These are phyloP conservation scores for Nycteola revayana DNA, from an alignment of 2,888 invertebrate species.

Conservation along the genomic window DNA sequence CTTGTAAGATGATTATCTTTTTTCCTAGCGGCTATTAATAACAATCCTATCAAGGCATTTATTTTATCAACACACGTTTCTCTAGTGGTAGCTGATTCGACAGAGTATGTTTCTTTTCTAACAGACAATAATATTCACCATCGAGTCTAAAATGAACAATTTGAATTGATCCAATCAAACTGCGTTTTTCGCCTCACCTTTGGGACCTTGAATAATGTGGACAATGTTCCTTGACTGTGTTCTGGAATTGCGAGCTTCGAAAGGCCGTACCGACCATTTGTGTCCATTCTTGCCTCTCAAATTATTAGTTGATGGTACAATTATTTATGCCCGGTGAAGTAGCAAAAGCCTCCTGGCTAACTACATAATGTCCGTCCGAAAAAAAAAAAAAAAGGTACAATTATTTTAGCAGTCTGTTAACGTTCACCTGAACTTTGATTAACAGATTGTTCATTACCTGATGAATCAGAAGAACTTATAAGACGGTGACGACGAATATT, in stretches of 20 bases:
- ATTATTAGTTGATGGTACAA: constrained; percentile 1
- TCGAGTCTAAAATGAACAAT: constrained; percentile 4
- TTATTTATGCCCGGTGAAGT: no score
- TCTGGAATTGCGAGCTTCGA: constrained; percentile 4
- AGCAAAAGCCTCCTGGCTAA: no score
- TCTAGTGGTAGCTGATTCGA: neutral
- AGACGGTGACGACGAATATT: constrained; percentile 6
- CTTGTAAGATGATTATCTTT: constrained; percentile 8
- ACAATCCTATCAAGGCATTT: constrained; percentile 5
- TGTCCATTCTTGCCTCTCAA: constrained; percentile 5
- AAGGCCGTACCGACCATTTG: constrained; percentile 4
- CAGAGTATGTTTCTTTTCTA: neutral
- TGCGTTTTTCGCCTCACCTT: constrained; percentile 3
- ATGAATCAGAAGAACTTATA: constrained; percentile 7
- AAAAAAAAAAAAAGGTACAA: no score
- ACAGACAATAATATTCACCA: constrained; percentile 2
- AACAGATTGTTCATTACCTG: constrained; percentile 3
- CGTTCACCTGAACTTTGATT: constrained; percentile 4
- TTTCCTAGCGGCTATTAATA: constrained; percentile 1
- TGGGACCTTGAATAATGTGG: constrained; percentile 5
- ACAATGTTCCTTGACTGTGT: constrained; percentile 6
- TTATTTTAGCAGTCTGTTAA: constrained; percentile 2
- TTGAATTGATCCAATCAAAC: constrained; percentile 2
- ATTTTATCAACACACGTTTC: constrained; percentile 3
- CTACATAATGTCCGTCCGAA: no score